phyloP scores from a whole-genome alignment of 2,797 vertebrate genomes.

The Fratercula arctica region DNA sequence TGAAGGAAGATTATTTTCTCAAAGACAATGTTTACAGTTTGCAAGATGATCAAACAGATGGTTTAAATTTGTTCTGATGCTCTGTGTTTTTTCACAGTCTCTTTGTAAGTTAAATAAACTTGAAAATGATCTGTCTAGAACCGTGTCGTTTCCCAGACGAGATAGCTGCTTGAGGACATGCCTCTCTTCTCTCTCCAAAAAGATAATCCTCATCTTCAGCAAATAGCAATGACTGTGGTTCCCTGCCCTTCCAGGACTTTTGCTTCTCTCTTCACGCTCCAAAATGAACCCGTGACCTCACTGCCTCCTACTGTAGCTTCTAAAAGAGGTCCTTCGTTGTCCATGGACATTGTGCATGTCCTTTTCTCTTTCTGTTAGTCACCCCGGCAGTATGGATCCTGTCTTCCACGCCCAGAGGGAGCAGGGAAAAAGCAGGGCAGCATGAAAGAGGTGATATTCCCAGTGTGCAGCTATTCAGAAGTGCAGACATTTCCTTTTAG shows the following conservation, averaged over 20 bases:
- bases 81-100: slow-evolving; percentile 67
- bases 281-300: neutral
- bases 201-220: slow-evolving; percentile 19
- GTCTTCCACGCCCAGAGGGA: neutral
- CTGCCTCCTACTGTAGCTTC: neutral
- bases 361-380: slow-evolving; percentile 3
- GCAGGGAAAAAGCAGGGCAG: neutral
- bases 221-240: neutral
- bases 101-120: slow-evolving; percentile 68
- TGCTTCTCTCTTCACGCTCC: neutral
- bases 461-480: neutral
- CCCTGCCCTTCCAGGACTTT: neutral
- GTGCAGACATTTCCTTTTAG: slow-evolving; percentile 26
- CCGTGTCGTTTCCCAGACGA: slow-evolving; percentile 39
- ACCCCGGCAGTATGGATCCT: neutral
- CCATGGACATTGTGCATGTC: neutral
- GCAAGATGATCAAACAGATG: slow-evolving; percentile 68
- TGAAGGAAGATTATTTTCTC: slow-evolving; percentile 50
- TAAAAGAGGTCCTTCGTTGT: neutral
- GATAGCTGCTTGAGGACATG: slow-evolving; percentile 46
- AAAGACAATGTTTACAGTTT: slow-evolving; percentile 55
- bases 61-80: slow-evolving; percentile 64
- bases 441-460: slow-evolving; percentile 15
- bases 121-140: slow-evolving; percentile 60
- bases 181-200: slow-evolving; percentile 2